phyloP scores from a whole-genome alignment of 2,113 vertebrate species.

The Centropristis striata region DNA sequence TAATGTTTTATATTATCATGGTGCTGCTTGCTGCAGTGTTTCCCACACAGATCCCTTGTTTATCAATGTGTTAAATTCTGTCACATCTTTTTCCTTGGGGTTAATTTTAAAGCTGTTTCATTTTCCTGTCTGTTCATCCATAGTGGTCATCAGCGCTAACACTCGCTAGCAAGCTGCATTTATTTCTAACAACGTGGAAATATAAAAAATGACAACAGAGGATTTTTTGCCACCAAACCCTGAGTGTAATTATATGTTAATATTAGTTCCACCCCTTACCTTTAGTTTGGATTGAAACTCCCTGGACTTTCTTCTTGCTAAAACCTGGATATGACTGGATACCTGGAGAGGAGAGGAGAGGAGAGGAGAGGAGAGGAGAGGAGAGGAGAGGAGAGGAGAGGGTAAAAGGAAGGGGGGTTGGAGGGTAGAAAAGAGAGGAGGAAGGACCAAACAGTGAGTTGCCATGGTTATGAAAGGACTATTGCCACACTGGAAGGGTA shows the following conservation, averaged over 20 bases:
- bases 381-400: slow-evolving; percentile 63
- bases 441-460: slow-evolving; percentile 93
- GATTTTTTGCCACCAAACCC: too few relatives aligned
- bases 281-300: slow-evolving; percentile 99
- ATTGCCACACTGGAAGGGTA: slow-evolving; percentile 89
- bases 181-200: slow-evolving; percentile 19
- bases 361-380: slow-evolving; percentile 69
- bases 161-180: slow-evolving; percentile 19
- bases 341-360: slow-evolving; percentile 89
- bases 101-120: not conserved
- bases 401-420: slow-evolving; percentile 9
- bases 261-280: slow-evolving; percentile 85
- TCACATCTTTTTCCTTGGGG: not conserved
- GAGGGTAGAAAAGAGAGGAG: slow-evolving; percentile 45
- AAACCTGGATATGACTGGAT: slow-evolving; percentile 99
- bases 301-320: slow-evolving; percentile 99
- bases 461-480: slow-evolving; percentile 98
- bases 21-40: not conserved
- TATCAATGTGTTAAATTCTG: not conserved
- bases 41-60: not conserved
- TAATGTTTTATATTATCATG: not conserved
- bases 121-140: slow-evolving; percentile 5
- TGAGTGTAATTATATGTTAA: not conserved
- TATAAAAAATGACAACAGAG: too few relatives aligned
- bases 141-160: slow-evolving; percentile 6